These are phyloP conservation scores for Hepsetus odoe DNA, from an alignment of 2,113 vertebrate genomes.

Conservation along the genomic window DNA sequence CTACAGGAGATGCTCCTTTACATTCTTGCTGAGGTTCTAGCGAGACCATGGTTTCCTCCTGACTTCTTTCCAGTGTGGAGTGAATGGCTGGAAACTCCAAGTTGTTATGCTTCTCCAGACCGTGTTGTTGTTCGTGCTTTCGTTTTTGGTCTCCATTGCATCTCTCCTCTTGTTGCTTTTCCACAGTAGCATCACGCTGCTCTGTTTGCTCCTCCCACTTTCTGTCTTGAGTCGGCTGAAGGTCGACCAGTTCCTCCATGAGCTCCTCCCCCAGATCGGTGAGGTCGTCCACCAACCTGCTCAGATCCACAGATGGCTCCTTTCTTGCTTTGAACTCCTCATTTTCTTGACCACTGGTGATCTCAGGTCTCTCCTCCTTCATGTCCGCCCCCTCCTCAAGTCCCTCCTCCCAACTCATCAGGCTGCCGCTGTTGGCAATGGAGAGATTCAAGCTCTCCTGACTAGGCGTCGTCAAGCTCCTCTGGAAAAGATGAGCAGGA, in stretches of 20 bases:
- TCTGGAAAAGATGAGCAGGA: constrained; percentile 54
- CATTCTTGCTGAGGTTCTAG: neutral
- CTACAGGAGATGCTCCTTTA: neutral
- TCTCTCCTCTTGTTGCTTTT: neutral
- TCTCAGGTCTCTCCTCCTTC: constrained; percentile 53
- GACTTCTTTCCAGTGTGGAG: neutral
- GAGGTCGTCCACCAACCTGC: constrained; percentile 32
- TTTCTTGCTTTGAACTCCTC: constrained; percentile 24
- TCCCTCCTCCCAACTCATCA: constrained; percentile 73
- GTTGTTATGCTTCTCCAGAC: neutral
- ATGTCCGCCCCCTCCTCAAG: constrained; percentile 57
- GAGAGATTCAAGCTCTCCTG: constrained; percentile 71
- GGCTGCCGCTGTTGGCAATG: constrained; percentile 67
- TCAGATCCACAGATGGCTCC: constrained; percentile 18
- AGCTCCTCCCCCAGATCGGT: constrained; percentile 2
- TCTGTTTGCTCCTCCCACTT: neutral
- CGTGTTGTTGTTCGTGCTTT: constrained; percentile 18
- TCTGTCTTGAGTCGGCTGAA: neutral
- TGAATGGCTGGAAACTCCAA: neutral
- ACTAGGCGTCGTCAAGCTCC: constrained; percentile 63
- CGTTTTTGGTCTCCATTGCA: constrained; percentile 14
- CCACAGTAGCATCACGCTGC: neutral
- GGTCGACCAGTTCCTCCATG: constrained; percentile 1
- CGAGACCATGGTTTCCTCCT: neutral
- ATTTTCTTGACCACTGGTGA: neutral